phyloP scores from a whole-genome alignment of 2,797 vertebrate species.

The Discoglossus pictus region DNA sequence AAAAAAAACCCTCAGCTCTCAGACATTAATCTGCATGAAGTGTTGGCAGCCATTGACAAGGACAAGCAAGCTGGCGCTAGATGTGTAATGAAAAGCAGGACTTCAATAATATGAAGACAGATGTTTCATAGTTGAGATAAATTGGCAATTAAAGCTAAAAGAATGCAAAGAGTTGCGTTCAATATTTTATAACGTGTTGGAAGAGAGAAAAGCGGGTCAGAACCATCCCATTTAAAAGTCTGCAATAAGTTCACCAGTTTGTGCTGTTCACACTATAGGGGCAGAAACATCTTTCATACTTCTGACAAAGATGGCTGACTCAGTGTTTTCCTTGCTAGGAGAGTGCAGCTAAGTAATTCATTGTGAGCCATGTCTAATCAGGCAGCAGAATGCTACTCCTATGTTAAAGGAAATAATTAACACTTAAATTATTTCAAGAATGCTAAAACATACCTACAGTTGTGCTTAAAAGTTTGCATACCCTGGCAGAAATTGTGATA shows the following conservation, averaged over 20 bases:
- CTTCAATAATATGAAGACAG: slow-evolving; percentile 22
- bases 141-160: slow-evolving; percentile 37
- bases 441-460: no score
- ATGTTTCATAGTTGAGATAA: slow-evolving; percentile 40
- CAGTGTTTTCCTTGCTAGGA: no score
- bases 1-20: slow-evolving; percentile 3
- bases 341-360: no score
- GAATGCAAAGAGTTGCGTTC: slow-evolving; percentile 35
- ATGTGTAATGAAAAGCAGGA: slow-evolving; percentile 26
- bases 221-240: slow-evolving; percentile 5
- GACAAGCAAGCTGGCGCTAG: slow-evolving; percentile 9
- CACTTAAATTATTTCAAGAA: no score
- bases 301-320: no score
- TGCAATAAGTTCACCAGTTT: slow-evolving; percentile 18
- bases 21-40: slow-evolving; percentile 41
- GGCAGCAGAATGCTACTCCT: no score
- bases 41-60: slow-evolving; percentile 24
- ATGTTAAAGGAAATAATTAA: no score
- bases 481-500: no score
- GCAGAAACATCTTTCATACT: slow-evolving; percentile 1
- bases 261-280: background rate
- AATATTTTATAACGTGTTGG: slow-evolving; percentile 34
- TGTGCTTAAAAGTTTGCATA: no score
- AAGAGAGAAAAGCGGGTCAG: background rate
- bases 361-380: no score